Base-by-base conservation (phyloP, 2,888 invertebrate genomes). In the Scotopteryx bipunctaria region DNA sequence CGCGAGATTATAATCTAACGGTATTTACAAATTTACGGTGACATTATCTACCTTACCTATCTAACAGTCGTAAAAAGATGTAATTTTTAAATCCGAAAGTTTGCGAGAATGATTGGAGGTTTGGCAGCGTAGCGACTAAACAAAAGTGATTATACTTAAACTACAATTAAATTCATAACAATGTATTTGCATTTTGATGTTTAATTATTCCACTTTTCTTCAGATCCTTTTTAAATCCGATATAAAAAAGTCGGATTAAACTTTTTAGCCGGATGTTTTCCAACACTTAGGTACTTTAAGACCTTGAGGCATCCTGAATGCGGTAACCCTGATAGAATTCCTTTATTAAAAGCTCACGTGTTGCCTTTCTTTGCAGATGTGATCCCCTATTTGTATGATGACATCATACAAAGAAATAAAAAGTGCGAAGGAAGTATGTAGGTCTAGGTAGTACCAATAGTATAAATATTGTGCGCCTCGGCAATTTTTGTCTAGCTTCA, bases 291-390 rank as follows among this genome's bases (percentile, higher is more conserved):
- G n/a, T n/a, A n/a, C 5, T 9, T 41, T 9, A 25, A 27, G 53
- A 13, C 55, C 57, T 60, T 54, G 57, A 51, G 46, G 49, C 37
- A 6, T 48, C 45, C 23, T 61, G 55, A 57, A 55, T 53, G 44
- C 25, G 32, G 43, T 50, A 48, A 53, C 53, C 57, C 43, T 48
- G 19, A 53, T 47, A 51, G 9, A 15, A 45, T 52, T 50, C 31
- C 31, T 46, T 45, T 45, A 41, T 52, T 17, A 29, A 8, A 15
- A 37, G 6, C 41, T 16, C 52, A 52, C 41, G 46, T 46, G 52
- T 14, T 42, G 19, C 29, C 29, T 41, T 46, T 35, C 35, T 35
- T 48, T 23, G 5, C 23, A 40, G 13, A 5, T 15, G n/a, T n/a
- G 19, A 4, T 21, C n/a, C 23, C 23, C 21, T 42, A 15, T 17